Evolutionary conservation across 1,140 invertebrate species (phyloP), one percentile per base, ranked within the genome.

Genomic region (Macrobrachium nipponense): DNA sequence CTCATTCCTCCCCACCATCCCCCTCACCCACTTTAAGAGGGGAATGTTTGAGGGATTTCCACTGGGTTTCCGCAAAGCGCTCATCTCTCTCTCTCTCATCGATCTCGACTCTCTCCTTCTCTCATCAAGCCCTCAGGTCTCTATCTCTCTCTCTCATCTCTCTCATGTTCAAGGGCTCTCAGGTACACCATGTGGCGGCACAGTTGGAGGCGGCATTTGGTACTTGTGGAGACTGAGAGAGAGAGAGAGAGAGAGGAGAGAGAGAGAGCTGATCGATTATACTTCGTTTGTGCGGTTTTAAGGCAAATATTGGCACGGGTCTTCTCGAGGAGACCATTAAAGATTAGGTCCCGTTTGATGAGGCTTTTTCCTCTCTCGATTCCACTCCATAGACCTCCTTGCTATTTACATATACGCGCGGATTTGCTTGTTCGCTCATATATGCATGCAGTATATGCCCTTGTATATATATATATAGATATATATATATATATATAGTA

Each of bases 141-240:
- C 70, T 51, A 43, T 18, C 12, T 43, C 43, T n/a, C 36, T 14
- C 15, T 51, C 70, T 51, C 51, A n/a, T 51, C 43, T 20, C 27
- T 36, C 70, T 51, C 36, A n/a, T 15, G 4, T 73, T 15, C 20
- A 73, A 27, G 70, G 70, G 11, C 70, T 51, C 27, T 27, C 5
- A 27, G 70, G 27, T 18, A 5, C 36, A 51, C 70, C 70, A 73
- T 73, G 70, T 73, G 70, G 70, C 51, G 6, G 70, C 70, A 43
- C 70, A 73, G 70, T 73, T 73, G 70, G 70, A 73, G 70, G 36
- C 23, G 70, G 70, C 70, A 73, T 73, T 73, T 73, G 70, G 70
- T 43, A 36, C n/a, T 18, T 43, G 15, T 44, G 17, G n/a, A 43
- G 27, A 51, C 14, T 5, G 51, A 51, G 51, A 51, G 51, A 51